These are phyloP conservation scores for Panurus biarmicus DNA, from an alignment of 2,113 vertebrate genomes.

Conservation along the genomic window DNA sequence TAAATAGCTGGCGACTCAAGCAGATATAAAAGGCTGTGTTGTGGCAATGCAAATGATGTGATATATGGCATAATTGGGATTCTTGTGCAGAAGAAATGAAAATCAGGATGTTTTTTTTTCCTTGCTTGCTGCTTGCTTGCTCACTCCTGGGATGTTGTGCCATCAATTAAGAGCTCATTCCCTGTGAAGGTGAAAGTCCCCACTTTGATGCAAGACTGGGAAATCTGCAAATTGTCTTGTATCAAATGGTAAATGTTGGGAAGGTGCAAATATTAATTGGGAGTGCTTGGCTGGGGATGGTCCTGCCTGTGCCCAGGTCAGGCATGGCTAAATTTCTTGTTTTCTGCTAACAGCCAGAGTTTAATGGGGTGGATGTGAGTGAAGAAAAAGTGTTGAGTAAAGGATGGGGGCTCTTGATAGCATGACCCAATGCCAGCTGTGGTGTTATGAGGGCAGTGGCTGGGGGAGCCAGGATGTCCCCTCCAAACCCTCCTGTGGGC, in stretches of 20 bases:
- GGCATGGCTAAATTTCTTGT: neutral
- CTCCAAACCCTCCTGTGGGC: neutral
- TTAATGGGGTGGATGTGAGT: neutral
- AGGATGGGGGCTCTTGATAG: neutral
- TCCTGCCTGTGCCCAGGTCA: neutral
- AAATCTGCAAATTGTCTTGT: neutral
- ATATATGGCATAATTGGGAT: neutral
- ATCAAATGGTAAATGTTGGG: neutral
- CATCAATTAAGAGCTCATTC: constrained; percentile 6
- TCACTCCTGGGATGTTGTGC: neutral
- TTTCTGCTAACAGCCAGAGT: neutral
- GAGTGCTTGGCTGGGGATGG: neutral
- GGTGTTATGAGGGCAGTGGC: neutral
- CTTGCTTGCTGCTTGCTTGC: neutral
- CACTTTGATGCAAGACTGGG: neutral
- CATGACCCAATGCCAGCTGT: neutral
- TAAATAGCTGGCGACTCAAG: neutral
- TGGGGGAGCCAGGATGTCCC: neutral
- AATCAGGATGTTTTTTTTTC: neutral
- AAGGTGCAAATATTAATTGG: neutral
- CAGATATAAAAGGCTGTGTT: neutral
- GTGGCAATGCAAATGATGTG: neutral
- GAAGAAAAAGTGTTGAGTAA: neutral
- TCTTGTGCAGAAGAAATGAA: neutral
- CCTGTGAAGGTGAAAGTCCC: neutral